Percentiles rank a stretch among this genome's conserved stretches.
Conservation (phyloP, 2,797 vertebrate species). For the Bradypus variegatus region DNA sequence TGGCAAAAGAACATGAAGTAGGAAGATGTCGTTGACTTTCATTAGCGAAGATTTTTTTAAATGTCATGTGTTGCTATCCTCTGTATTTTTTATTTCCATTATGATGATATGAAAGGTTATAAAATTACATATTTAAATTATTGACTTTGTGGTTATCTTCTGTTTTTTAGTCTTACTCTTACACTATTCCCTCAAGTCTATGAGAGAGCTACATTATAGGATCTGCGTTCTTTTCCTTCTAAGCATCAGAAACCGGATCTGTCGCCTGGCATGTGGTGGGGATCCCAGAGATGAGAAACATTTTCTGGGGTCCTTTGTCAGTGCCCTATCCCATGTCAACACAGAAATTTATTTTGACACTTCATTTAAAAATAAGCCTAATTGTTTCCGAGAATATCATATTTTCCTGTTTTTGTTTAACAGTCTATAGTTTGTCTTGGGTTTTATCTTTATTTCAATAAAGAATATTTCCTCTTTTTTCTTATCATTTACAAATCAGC, state of each 20-base stretch:
- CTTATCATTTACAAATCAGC: neutral
- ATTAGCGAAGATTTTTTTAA: neutral
- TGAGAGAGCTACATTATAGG: fast-evolving
- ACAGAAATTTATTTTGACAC: neutral
- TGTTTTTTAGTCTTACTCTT: neutral
- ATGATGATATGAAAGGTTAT: neutral
- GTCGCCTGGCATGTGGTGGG: neutral
- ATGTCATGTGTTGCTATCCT: neutral
- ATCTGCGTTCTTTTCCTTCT: neutral
- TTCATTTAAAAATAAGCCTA: neutral
- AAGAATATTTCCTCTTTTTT: slow-evolving; percentile 1
- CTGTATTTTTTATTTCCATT: neutral
- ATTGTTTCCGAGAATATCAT: neutral
- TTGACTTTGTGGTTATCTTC: neutral
- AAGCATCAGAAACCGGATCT: neutral
- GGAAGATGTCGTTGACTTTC: neutral
- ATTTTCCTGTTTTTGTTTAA: neutral
- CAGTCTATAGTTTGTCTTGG: neutral
- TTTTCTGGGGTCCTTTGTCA: neutral
- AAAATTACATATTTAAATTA: neutral
- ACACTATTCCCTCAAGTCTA: neutral
- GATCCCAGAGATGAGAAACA: neutral
- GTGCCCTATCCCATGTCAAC: neutral
- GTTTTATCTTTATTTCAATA: neutral
- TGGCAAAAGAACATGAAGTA: neutral